Base-by-base conservation (phyloP, 2,113 vertebrate genomes). In the Heliornis fulica region DNA sequence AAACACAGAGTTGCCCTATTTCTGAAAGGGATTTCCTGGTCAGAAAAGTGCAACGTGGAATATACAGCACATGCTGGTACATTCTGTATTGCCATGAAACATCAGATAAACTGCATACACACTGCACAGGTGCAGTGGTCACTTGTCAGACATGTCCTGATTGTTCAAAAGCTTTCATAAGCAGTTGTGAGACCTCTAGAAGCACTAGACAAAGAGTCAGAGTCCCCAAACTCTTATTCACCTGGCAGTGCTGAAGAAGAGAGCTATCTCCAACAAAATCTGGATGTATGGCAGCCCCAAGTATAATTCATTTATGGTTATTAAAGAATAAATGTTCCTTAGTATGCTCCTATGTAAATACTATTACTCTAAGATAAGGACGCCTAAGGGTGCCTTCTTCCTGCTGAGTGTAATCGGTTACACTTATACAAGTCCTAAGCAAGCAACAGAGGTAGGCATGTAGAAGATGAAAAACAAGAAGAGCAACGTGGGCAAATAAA, bases 1-100 rank as follows among this genome's bases (percentile, higher is more conserved):
- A 94, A 96, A 59, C 89, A 81, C 46, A 26, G 91, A 71, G 77
- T 26, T 81, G 83, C 64, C 23, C 3, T 93, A 63, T 68, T 96
- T 95, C 80, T 91, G 86, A 89, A 48, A 97, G 86, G 83, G 95
- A 95, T 89, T 95, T 97, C 96, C 95, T 94, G 94, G 56, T 63
- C 89, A 92, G 56, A 89, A 78, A 54, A 84, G 86, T 46, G 68
- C 76, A 89, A 41, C 40, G 11, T 2, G 13, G 34, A 93, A 82
- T 18, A 7, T 31, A 76, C 86, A 78, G 76, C 88, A 63, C 83
- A 78, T 1, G 1, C 50, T 77, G 89, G 71, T 19, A 54, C 50
- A 21, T 29, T 50, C 94, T 36, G 68, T 1, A 4, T 48, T 4
- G 3, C 53, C 85, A 83, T 1, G 0, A 6, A 87, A 71, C 81